A percentile compares a stretch with the other conserved stretches of the same genome.
phyloP scores from a whole-genome alignment of 30 jellyfish, hydroid and myxozoan genomes.

The Hydra vulgaris region DNA sequence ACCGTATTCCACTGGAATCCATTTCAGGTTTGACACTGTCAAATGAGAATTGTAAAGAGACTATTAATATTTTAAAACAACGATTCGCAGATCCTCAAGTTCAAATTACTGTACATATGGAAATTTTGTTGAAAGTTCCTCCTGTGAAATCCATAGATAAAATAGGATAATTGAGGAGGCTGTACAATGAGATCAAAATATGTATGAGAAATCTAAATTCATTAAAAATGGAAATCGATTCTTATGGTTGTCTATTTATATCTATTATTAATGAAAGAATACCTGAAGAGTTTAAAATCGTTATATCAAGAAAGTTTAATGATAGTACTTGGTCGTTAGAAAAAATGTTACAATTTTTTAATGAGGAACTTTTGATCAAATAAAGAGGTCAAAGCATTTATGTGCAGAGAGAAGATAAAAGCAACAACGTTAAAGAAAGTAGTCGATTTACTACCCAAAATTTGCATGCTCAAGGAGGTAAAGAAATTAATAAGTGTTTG shows the following conservation, averaged over 20 bases:
- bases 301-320: conserved; percentile 8
- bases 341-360: background rate
- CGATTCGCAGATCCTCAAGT: conserved; percentile 13
- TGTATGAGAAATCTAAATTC: conserved; percentile 1
- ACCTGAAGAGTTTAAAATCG: conserved; percentile 12
- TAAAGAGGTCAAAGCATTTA: background rate
- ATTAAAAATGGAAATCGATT: conserved; percentile 11
- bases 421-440: background rate
- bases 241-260: background rate
- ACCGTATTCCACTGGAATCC: background rate
- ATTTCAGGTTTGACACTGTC: background rate
- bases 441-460: background rate
- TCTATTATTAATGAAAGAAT: conserved; percentile 2
- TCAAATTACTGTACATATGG: conserved; percentile 20
- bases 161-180: conserved; percentile 1
- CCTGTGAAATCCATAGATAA: background rate
- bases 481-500: background rate
- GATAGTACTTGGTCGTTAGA: conserved; percentile 12
- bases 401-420: background rate
- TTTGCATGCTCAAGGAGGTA: background rate
- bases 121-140: conserved; percentile 6
- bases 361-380: background rate
- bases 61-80: no score
- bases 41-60: background rate
- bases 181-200: conserved; percentile 1